A percentile compares a stretch with the other conserved stretches of the same genome.
Evolutionary conservation across 2,797 vertebrate species (phyloP).

Genomic region (Silurus aristotelis): DNA sequence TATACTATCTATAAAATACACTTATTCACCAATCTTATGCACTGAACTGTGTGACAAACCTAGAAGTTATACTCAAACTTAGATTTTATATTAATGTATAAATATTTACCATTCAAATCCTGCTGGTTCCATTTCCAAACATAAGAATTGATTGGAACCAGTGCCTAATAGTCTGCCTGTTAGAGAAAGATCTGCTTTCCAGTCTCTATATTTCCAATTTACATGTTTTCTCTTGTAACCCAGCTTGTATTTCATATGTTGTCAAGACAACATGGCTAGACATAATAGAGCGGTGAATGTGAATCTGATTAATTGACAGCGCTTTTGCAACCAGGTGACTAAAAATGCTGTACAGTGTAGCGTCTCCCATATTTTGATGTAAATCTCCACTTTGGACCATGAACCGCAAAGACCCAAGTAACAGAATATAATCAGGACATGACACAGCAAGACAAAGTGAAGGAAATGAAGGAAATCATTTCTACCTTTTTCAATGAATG

Average conservation of each 20-base stretch:
- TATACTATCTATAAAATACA: not conserved
- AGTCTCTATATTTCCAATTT: constrained; percentile 24
- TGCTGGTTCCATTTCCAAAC: not conserved
- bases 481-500: constrained; percentile 36
- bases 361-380: constrained; percentile 42
- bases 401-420: constrained; percentile 34
- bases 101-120: not conserved
- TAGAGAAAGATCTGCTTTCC: constrained; percentile 1
- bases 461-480: constrained; percentile 49
- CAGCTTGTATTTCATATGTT: constrained; percentile 41
- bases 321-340: constrained; percentile 32
- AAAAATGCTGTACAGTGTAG: constrained; percentile 32
- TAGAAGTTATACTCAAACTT: not conserved
- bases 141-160: not conserved
- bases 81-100: not conserved
- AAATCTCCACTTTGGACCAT: constrained; percentile 24
- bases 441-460: constrained; percentile 44
- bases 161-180: not conserved
- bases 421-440: constrained; percentile 41
- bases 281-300: constrained; percentile 38
- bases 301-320: constrained; percentile 42
- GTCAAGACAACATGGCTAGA: constrained; percentile 47
- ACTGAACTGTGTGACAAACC: not conserved
- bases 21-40: not conserved
- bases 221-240: constrained; percentile 22